Conservation (phyloP, 2,113 vertebrate genomes). For the Guaruba guarouba region DNA sequence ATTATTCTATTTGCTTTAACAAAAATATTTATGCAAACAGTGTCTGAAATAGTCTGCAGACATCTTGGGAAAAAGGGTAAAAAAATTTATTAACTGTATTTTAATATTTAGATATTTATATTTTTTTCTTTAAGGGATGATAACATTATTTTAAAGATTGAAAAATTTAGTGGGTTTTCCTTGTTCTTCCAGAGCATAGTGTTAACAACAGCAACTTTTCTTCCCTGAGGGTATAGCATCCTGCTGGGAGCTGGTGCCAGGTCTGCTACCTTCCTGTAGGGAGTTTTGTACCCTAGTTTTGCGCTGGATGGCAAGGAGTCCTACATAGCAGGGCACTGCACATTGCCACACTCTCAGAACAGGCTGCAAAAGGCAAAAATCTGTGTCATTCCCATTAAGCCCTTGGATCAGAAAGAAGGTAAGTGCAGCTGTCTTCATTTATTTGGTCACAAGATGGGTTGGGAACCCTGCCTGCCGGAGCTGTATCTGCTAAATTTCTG, state of each 20-base stretch:
- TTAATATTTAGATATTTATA: neutral
- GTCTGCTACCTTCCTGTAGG: neutral
- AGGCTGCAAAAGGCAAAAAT: neutral
- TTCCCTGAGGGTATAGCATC: neutral
- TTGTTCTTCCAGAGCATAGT: neutral
- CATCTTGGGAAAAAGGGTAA: neutral
- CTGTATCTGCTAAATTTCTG: neutral
- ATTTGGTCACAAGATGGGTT: neutral
- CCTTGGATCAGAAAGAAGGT: neutral
- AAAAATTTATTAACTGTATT: neutral
- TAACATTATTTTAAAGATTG: neutral
- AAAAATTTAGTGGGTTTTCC: neutral
- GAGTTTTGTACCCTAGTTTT: neutral
- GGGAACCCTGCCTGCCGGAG: neutral
- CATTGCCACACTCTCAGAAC: neutral
- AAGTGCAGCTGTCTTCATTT: neutral
- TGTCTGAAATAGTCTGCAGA: neutral
- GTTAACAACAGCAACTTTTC: neutral
- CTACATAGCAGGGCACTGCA: neutral
- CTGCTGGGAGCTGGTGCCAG: neutral
- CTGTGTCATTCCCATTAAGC: neutral
- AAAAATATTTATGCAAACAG: neutral
- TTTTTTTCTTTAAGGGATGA: neutral
- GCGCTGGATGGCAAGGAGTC: neutral
- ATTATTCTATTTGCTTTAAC: neutral